Conservation (phyloP, 2,113 vertebrate species). For the Oreotrochilus melanogaster region DNA sequence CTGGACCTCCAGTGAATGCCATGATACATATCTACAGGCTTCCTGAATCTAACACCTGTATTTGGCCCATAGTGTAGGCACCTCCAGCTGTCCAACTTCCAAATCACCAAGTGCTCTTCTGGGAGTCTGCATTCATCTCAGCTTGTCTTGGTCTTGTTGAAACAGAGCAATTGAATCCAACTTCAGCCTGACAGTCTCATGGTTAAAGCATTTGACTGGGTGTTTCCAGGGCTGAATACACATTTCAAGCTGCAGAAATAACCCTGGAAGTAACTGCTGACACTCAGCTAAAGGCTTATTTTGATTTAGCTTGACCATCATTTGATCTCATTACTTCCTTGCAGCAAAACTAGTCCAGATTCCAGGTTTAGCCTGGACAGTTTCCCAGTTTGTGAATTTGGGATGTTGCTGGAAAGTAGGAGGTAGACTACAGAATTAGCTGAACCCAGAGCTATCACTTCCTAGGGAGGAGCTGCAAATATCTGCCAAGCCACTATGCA, state of each 20-base stretch:
- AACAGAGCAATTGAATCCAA: neutral
- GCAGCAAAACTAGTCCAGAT: neutral
- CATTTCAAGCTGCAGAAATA: neutral
- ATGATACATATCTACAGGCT: neutral
- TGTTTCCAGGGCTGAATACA: neutral
- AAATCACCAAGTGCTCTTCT: neutral
- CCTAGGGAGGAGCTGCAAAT: neutral
- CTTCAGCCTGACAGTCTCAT: neutral
- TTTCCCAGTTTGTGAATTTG: neutral
- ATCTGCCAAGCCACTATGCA: neutral
- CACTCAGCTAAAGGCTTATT: neutral
- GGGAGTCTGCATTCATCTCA: neutral
- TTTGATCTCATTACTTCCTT: neutral
- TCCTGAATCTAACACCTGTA: neutral
- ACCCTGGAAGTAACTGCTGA: neutral
- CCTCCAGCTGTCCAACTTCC: neutral
- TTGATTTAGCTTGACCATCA: neutral
- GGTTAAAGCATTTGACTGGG: neutral
- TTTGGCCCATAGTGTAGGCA: neutral
- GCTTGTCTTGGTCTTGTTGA: neutral
- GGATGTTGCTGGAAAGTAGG: neutral
- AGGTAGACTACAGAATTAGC: neutral
- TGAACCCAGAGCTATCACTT: neutral
- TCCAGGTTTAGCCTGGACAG: neutral
- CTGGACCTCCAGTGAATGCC: neutral